Evolutionary conservation across 2,113 vertebrate genomes (phyloP).

Genomic region (Malurus alboscapulatus): DNA sequence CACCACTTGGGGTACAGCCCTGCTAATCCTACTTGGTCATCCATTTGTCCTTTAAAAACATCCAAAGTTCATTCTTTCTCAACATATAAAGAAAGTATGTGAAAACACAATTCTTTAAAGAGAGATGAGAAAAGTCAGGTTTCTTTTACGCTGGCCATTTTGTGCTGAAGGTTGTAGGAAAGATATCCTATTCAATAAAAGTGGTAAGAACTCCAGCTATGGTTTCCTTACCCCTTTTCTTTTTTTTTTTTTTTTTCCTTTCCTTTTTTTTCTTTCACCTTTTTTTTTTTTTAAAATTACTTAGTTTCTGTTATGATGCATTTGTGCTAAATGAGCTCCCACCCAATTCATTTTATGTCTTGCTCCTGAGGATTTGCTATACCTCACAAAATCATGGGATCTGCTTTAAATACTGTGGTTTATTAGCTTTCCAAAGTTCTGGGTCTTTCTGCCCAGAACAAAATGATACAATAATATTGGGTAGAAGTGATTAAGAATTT

Average conservation of each 20-base stretch:
- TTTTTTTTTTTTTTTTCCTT: not conserved
- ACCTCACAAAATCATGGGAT: not conserved
- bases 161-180: not conserved
- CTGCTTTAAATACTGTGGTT: not conserved
- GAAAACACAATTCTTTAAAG: not conserved
- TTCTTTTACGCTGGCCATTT: not conserved
- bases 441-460: not conserved
- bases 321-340: too few relatives aligned
- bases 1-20: not conserved
- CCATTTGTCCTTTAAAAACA: not conserved
- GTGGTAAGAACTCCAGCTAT: not conserved
- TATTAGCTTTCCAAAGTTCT: not conserved
- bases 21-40: not conserved
- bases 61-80: not conserved
- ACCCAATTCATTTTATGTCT: not conserved
- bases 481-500: not conserved
- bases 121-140: fast-evolving
- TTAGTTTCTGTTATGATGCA: too few relatives aligned
- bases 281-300: too few relatives aligned
- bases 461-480: not conserved
- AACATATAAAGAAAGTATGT: not conserved
- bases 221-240: not conserved
- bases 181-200: not conserved
- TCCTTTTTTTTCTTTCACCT: too few relatives aligned
- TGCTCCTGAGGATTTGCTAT: not conserved